Evolutionary conservation across 2,113 vertebrate genomes (phyloP).

Genomic region (Tympanuchus pallidicinctus): DNA sequence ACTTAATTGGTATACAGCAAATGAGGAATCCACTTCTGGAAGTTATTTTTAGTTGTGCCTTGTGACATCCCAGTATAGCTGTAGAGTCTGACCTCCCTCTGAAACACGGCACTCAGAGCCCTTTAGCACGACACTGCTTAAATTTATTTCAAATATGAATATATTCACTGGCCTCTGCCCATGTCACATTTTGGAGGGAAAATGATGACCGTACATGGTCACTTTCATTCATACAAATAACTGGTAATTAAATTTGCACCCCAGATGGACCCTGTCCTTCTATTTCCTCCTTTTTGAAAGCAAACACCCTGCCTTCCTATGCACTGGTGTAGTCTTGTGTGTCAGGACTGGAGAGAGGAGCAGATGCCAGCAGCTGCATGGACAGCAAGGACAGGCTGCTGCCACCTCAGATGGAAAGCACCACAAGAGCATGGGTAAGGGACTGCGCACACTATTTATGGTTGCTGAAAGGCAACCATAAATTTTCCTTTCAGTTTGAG

Average conservation of each 20-base stretch:
- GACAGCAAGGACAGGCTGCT: slow-evolving; percentile 15
- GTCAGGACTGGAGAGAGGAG: background rate
- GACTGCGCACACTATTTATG: background rate
- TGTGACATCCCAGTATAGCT: background rate
- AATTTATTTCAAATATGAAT: slow-evolving; percentile 21
- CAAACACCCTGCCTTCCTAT: slow-evolving; percentile 46
- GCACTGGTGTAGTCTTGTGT: background rate
- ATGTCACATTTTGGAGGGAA: background rate
- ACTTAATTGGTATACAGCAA: background rate
- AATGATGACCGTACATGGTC: background rate
- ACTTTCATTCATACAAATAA: background rate
- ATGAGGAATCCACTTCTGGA: background rate
- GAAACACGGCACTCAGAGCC: background rate
- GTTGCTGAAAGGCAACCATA: background rate
- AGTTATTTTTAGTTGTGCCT: background rate
- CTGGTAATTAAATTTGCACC: background rate
- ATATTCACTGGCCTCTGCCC: background rate
- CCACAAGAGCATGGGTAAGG: background rate
- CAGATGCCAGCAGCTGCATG: slow-evolving; percentile 19
- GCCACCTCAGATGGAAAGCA: background rate
- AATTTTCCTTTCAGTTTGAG: background rate
- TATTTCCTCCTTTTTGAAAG: slow-evolving; percentile 54
- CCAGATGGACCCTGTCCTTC: slow-evolving; percentile 24
- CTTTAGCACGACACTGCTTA: slow-evolving; percentile 8
- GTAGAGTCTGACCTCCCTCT: slow-evolving; percentile 2